Conservation (phyloP, 2,113 vertebrate species). For the Blennius ocellaris region DNA sequence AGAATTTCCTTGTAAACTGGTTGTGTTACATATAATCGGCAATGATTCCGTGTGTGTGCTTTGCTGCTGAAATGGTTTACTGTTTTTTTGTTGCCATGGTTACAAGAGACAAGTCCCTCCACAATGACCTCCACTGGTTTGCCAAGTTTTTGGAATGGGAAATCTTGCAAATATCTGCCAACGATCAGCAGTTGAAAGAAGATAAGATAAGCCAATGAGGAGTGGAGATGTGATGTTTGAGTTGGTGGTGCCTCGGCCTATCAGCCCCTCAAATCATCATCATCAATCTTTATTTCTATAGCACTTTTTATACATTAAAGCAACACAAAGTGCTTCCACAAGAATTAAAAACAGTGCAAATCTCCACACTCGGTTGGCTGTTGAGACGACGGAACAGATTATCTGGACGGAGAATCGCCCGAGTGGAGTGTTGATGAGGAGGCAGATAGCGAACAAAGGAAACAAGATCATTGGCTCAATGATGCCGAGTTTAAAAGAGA, state of each 20-base stretch:
- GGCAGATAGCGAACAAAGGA: background rate
- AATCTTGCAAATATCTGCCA: background rate
- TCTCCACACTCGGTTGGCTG: background rate
- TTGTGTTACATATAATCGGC: too few relatives aligned
- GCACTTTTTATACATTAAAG: too few relatives aligned
- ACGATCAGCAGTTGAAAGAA: background rate
- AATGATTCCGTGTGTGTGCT: background rate
- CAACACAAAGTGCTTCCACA: too few relatives aligned
- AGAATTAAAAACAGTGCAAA: too few relatives aligned
- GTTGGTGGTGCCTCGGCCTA: background rate
- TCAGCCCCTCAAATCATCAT: background rate
- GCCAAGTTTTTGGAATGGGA: background rate
- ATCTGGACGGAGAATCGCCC: constrained; percentile 2
- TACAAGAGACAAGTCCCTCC: background rate
- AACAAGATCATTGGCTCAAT: background rate
- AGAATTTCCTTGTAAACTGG: too few relatives aligned
- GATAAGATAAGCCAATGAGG: background rate
- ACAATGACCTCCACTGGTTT: background rate
- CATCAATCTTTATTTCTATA: too few relatives aligned
- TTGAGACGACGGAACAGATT: background rate
- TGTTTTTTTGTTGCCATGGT: constrained; percentile 11
- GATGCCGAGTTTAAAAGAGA: background rate
- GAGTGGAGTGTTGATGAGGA: background rate
- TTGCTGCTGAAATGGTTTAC: background rate
- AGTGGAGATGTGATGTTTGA: background rate